Percentiles rank a stretch among this genome's conserved stretches.
These are phyloP conservation scores for Margarornis squamiger DNA, from an alignment of 2,797 vertebrate species.

Conservation along the genomic window DNA sequence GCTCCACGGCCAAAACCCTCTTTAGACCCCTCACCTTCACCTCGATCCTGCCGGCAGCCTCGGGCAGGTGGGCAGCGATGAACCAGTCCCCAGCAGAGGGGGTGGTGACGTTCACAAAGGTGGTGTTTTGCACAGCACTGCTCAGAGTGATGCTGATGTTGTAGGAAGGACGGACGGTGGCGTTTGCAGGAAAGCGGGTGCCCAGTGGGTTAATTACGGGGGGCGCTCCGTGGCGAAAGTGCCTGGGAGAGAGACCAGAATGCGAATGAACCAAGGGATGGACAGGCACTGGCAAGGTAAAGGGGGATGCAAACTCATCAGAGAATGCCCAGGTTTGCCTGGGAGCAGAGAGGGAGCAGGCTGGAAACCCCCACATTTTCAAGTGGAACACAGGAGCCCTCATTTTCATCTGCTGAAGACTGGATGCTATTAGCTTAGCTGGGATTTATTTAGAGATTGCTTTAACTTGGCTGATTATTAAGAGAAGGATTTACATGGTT, in stretches of 20 bases:
- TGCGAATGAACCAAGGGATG: accelerated
- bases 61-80: slow-evolving; percentile 88
- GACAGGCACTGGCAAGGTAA: slow-evolving; percentile 19
- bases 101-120: slow-evolving; percentile 84
- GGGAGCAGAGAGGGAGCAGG: background rate
- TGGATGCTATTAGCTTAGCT: background rate
- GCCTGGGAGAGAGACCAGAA: slow-evolving; percentile 66
- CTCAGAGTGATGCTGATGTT: slow-evolving; percentile 77
- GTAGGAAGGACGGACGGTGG: slow-evolving; percentile 75
- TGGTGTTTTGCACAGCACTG: slow-evolving; percentile 68
- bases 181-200: slow-evolving; percentile 81
- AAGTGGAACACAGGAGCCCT: background rate
- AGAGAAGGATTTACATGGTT: slow-evolving; percentile 32
- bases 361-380: background rate
- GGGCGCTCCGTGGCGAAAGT: slow-evolving; percentile 89
- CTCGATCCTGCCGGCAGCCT: slow-evolving; percentile 89
- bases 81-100: slow-evolving; percentile 91
- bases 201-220: slow-evolving; percentile 88
- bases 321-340: background rate
- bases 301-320: background rate
- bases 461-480: slow-evolving; percentile 32
- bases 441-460: slow-evolving; percentile 19
- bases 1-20: accelerated
- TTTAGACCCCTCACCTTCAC: slow-evolving; percentile 82
- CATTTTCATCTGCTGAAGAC: background rate